Evolutionary conservation across 2,888 invertebrate species (phyloP).

Genomic region (Girardia tigrina): DNA sequence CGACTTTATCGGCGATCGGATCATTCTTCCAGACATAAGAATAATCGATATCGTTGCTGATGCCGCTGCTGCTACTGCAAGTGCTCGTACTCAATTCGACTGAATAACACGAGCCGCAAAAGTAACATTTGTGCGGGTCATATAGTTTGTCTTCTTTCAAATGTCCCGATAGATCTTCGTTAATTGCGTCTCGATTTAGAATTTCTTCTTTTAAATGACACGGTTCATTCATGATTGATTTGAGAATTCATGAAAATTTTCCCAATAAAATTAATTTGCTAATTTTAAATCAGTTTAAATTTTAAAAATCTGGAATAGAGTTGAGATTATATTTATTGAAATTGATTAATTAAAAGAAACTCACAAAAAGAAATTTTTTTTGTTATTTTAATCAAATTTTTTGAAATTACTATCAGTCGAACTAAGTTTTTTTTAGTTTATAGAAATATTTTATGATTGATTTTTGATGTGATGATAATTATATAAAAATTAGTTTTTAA

Average conservation of each 20-base stretch:
- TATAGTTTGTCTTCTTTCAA: neutral
- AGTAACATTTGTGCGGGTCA: neutral
- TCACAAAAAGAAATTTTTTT: neutral
- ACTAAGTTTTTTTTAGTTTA: no score
- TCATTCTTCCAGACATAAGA: neutral
- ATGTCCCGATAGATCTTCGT: neutral
- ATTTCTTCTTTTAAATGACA: neutral
- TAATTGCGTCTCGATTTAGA: neutral
- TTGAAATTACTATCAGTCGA: no score
- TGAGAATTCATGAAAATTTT: neutral
- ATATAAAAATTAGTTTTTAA: no score
- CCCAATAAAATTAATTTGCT: neutral
- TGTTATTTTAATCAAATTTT: no score
- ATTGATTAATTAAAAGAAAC: slow-evolving; percentile 1
- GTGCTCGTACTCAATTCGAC: neutral
- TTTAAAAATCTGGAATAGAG: slow-evolving; percentile 18
- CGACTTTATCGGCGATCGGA: slow-evolving; percentile 54
- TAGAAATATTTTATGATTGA: no score
- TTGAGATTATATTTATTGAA: slow-evolving; percentile 19
- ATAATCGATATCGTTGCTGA: slow-evolving; percentile 13
- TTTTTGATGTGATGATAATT: no score
- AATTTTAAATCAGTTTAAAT: neutral
- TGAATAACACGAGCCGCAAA: neutral
- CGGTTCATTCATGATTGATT: neutral
- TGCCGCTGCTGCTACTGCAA: slow-evolving; percentile 5